Base-by-base conservation (phyloP, 2,797 vertebrate genomes). In the Eulemur mongoz region DNA sequence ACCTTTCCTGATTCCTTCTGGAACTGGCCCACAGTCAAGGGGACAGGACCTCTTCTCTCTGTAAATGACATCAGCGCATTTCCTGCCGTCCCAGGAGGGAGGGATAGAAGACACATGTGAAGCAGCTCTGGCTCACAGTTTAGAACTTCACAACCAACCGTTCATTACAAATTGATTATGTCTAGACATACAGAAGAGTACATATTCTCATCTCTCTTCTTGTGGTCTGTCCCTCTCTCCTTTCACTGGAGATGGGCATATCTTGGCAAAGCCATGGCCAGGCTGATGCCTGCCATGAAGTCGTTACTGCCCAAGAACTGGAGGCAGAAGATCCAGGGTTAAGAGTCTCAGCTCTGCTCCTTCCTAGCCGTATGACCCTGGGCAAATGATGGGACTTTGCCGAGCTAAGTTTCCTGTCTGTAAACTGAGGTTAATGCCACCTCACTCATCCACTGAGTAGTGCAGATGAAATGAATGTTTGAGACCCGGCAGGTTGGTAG, bases 61-160 rank as follows among this genome's bases (percentile, higher is more conserved):
- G 0, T n/a, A 35, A 12, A 32, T 11, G 30, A 32, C 52, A 67
- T 22, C 5, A 2, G 23, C 2, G 2, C 10, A 10, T 57, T 40
- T 50, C 93, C 73, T 45, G 27, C 38, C 65, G 17, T 45, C 57
- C 48, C 73, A 17, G 14, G 25, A 30, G 73, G 38, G 27, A 61
- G 79, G 27, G 12, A 35, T 43, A 70, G 32, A 67, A 32, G 84
- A 59, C 65, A 23, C 22, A 9, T 15, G 2, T 0, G 32, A 61
- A 69, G 80, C 25, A 75, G 13, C 14, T 35, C 1, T 18, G 5
- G 23, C 23, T 85, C 35, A 57, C 17, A 75, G 23, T 22, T 45
- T 61, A 59, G 54, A 54, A 80, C 32, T 45, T 45, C 13, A 38
- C 57, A 76, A 23, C 38, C 14, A 45, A 25, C 17, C 48, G 9